These are phyloP conservation scores for Nothura maculosa DNA, from an alignment of 2,797 vertebrate species.

Conservation along the genomic window DNA sequence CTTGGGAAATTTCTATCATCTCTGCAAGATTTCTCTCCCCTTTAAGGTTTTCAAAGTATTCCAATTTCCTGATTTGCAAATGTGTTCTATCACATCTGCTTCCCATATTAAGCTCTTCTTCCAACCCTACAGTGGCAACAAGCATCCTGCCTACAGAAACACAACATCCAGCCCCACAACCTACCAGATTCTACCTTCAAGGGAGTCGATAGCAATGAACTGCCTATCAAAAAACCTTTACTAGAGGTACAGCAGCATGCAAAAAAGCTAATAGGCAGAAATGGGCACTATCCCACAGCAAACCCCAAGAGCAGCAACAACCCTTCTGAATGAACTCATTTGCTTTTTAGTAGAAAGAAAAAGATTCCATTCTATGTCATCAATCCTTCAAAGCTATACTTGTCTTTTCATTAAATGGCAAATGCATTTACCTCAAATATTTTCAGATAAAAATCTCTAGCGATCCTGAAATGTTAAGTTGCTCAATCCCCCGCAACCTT, in stretches of 20 bases:
- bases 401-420: conserved; percentile 61
- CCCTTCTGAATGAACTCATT: not conserved
- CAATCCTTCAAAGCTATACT: conserved; percentile 53
- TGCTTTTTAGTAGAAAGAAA: conserved; percentile 40
- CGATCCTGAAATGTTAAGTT: conserved; percentile 39
- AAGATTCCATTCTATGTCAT: conserved; percentile 25
- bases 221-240: not conserved
- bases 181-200: not conserved
- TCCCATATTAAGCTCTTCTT: not conserved
- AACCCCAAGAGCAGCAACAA: not conserved
- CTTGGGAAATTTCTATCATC: not conserved
- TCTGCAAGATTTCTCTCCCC: not conserved
- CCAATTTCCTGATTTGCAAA: not conserved
- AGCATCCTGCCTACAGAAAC: not conserved
- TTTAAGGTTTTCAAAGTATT: not conserved
- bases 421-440: conserved; percentile 62
- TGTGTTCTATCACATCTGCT: not conserved
- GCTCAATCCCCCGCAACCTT: conserved; percentile 8
- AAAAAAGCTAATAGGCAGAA: not conserved
- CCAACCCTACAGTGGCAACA: not conserved
- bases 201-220: not conserved
- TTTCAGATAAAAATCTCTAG: conserved; percentile 60
- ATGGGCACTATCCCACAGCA: not conserved
- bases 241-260: not conserved
- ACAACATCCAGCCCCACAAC: not conserved